Evolutionary conservation across 2,113 vertebrate species (phyloP), one percentile per base, ranked within the genome.

Genomic region (Mus pahari): DNA sequence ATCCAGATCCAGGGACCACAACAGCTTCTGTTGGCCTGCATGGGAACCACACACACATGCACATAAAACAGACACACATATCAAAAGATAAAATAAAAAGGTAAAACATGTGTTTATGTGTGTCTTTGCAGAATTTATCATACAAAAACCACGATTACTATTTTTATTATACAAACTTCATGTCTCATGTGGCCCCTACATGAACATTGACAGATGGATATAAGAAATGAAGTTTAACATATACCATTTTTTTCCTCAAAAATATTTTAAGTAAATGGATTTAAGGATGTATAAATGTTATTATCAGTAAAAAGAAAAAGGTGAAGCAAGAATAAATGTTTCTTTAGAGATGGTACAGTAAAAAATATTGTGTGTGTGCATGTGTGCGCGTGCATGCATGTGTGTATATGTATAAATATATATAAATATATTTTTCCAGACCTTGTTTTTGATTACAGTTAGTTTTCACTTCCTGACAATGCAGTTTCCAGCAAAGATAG

Each of bases 71-170:
- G 79, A 83, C 24, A 42, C 24, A 42, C n/a, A 62, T 42, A 83
- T 28, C 26, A 17, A 83, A 62, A 42, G 36, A 17, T 39, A 22
- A 62, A 62, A 28, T 28, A 42, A 83, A 42, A 62, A n/a, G 9
- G 42, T 62, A 83, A 42, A 83, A 42, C 13, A 10, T 10, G 7
- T 39, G 13, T 39, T 62, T 62, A 28, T 28, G 4, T 86, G 2
- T 91, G 60, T 94, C 8, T 90, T 90, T 92, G 42, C 7, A 83
- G 24, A 95, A 64, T 33, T 78, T 96, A 9, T 3, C 19, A 91
- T 82, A 75, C 5, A 48, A 73, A 75, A 60, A 70, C 33, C 22
- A 1, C 22, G 12, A 92, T 79, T 19, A 70, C 87, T 39, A 55
- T 68, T 92, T 94, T 75, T 58, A 62, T 82, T 48, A n/a, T 7